Evolutionary conservation across 1,140 invertebrate genomes (phyloP).

Genomic region (Globodera ellingtonae): DNA sequence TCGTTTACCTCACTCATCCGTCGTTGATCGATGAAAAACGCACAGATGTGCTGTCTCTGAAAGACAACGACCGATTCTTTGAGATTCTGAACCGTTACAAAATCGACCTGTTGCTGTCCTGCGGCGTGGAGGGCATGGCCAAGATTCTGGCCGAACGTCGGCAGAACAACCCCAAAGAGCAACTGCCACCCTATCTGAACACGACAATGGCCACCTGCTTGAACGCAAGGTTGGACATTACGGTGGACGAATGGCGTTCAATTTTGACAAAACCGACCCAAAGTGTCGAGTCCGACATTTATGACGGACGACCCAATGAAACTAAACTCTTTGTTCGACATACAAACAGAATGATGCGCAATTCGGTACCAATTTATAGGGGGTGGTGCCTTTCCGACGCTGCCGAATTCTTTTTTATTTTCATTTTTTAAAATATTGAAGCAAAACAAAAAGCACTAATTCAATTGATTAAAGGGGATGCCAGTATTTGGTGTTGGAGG

Average conservation of each 20-base stretch:
- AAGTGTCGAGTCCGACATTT: too few species aligned
- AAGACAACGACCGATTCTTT: conserved; percentile 29
- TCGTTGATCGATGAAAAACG: conserved; percentile 27
- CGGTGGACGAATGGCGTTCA: too few species aligned
- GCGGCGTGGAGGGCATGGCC: conserved; percentile 28
- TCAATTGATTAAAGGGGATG: neutral
- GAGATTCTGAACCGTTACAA: conserved; percentile 28
- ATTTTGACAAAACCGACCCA: too few species aligned
- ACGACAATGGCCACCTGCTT: conserved; percentile 28
- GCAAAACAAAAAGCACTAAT: too few species aligned
- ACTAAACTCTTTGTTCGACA: too few species aligned
- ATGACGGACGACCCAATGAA: too few species aligned
- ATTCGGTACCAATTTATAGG: too few species aligned
- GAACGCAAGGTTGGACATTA: neutral
- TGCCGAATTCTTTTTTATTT: too few species aligned
- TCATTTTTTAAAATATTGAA: too few species aligned
- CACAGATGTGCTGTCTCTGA: conserved; percentile 15
- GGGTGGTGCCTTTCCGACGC: too few species aligned
- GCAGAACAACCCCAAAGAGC: conserved; percentile 13
- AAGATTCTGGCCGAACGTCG: conserved; percentile 15
- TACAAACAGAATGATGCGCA: too few species aligned
- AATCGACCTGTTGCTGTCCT: conserved; percentile 28
- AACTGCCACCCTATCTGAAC: conserved; percentile 21
- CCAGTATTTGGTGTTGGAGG: conserved; percentile 12
- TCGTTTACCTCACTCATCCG: conserved; percentile 27